A percentile compares a stretch with the other conserved stretches of the same genome.
Evolutionary conservation across 2,888 invertebrate species (phyloP).

Genomic region (Strigamia crassipes): DNA sequence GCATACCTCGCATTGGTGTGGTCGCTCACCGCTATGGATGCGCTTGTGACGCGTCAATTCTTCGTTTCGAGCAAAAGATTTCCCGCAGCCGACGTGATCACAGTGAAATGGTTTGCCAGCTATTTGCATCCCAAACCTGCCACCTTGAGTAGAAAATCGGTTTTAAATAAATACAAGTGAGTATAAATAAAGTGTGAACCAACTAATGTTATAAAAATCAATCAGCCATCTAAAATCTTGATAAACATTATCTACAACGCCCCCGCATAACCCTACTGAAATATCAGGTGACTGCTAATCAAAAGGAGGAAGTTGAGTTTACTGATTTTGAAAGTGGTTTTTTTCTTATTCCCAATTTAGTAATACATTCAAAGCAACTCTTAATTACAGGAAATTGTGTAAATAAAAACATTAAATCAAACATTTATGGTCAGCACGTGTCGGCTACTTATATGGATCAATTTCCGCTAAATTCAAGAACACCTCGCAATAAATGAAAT

Average conservation of each 20-base stretch:
- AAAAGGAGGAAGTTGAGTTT: background rate
- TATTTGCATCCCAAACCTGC: background rate
- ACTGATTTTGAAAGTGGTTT: background rate
- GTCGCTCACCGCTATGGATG: constrained; percentile 44
- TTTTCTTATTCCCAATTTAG: background rate
- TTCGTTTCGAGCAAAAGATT: constrained; percentile 47
- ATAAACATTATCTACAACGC: background rate
- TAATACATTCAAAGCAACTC: background rate
- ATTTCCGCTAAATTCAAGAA: background rate
- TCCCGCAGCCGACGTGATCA: constrained; percentile 32
- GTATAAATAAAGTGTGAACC: background rate
- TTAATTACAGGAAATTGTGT: background rate
- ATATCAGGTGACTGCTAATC: constrained; percentile 10
- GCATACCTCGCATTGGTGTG: constrained; percentile 45
- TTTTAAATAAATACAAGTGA: background rate
- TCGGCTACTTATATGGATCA: background rate
- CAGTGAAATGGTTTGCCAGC: constrained; percentile 43
- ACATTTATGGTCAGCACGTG: background rate
- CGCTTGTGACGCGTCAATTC: constrained; percentile 47
- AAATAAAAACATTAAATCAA: background rate
- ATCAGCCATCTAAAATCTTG: background rate
- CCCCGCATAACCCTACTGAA: background rate
- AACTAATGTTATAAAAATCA: background rate
- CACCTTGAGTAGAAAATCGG: background rate
- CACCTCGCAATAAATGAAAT: background rate